Base-by-base conservation (phyloP, 2,797 vertebrate species). In the Micromesistius poutassou region DNA sequence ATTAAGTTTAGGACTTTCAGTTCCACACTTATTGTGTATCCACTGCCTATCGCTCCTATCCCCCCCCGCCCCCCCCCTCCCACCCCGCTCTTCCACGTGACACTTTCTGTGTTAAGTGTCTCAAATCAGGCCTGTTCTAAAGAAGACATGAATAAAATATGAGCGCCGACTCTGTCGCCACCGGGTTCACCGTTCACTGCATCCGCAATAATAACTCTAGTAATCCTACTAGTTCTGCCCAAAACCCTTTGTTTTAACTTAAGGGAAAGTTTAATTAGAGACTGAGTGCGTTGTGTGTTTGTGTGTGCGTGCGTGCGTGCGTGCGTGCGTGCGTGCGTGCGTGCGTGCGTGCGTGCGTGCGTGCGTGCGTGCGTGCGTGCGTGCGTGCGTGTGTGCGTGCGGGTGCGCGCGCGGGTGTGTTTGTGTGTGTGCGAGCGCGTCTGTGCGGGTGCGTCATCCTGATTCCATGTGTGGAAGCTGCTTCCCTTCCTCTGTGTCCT, bases 171-270 rank as follows among this genome's bases (percentile, higher is more conserved):
- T 75, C 73, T 77, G 71, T 71, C 40, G 35, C 72, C 77, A 84
- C 79, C 62, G 76, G 73, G 71, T 85, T 82, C 75, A 80, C 74
- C 76, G 80, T 82, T 84, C 31, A 84, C 81, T 84, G 79, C 84
- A 86, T 84, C 79, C 79, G 81, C 82, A 84, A 82, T 88, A 71
- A 71, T 71, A 71, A 71, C 70, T 77, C 80, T 78, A 74, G 75
- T 86, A 84, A 85, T 90, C 83, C 81, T 77, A 77, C 75, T 42
- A 31, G 66, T 87, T 30, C 70, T 77, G 13, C 55, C 28, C 46
- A 40, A 8, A 78, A 77, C 75, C 80, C 75, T 85, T 83, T 79
- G 71, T 86, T 78, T 83, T 68, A 72, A 42, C 46, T 71, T 74
- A 22, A 80, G 50, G 6, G n/a, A 66, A 79, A 35, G 28, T 73